Evolutionary conservation across 2,113 vertebrate species (phyloP).

Genomic region (Dipodomys merriami): DNA sequence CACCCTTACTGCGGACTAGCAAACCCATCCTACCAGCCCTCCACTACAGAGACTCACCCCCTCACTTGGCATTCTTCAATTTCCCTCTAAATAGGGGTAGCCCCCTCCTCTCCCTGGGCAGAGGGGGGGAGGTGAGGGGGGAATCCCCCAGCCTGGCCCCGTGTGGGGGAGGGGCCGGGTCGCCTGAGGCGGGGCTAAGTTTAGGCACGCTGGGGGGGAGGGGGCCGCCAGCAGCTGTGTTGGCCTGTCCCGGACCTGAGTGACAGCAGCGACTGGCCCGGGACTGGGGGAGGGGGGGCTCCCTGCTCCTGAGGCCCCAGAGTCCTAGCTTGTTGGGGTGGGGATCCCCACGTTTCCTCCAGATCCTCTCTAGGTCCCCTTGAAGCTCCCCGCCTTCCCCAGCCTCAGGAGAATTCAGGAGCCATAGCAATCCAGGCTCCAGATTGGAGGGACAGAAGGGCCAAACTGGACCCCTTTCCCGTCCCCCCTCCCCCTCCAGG

Average conservation of each 20-base stretch:
- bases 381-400: not conserved
- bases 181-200: constrained; percentile 76
- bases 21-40: not conserved
- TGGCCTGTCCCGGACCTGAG: not conserved
- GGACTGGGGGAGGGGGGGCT: constrained; percentile 69
- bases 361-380: not conserved
- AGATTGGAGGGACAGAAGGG: not conserved
- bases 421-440: not conserved
- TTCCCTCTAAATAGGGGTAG: not conserved
- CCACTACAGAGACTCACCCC: not conserved
- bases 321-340: not conserved
- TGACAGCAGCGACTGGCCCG: constrained; percentile 69
- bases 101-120: too few relatives aligned
- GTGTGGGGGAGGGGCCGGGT: constrained; percentile 67
- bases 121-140: too few relatives aligned
- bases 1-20: not conserved
- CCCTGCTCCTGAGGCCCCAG: not conserved
- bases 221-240: constrained; percentile 72
- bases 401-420: not conserved
- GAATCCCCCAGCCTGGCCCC: not conserved
- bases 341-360: constrained; percentile 32
- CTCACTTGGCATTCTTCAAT: not conserved
- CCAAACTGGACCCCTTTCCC: not conserved
- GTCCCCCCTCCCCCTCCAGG: not conserved
- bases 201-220: constrained; percentile 71